These are phyloP conservation scores for Drosophila sturtevanti DNA, from an alignment of 1,140 invertebrate genomes.

Conservation along the genomic window DNA sequence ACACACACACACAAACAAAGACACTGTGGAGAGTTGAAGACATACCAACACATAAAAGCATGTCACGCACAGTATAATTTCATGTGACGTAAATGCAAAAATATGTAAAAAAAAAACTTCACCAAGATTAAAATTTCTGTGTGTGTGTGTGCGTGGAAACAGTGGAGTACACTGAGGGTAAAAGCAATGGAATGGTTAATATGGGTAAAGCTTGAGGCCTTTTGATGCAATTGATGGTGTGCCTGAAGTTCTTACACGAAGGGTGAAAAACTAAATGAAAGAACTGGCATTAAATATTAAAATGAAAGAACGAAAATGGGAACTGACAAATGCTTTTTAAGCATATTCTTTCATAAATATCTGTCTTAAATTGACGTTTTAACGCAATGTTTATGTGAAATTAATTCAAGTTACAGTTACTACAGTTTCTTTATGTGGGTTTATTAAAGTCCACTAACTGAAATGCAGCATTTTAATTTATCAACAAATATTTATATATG, in stretches of 20 bases:
- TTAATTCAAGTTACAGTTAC: no score
- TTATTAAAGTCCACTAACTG: no score
- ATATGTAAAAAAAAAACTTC: constrained; percentile 75
- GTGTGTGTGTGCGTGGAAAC: background rate
- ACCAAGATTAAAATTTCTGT: constrained; percentile 54
- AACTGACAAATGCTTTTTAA: background rate
- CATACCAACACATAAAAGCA: constrained; percentile 61
- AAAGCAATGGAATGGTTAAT: background rate
- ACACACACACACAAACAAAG: constrained; percentile 28
- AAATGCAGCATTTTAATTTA: no score
- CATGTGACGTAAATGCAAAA: constrained; percentile 80
- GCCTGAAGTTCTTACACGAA: background rate
- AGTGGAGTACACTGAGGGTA: background rate
- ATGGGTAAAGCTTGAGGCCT: background rate
- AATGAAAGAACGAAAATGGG: background rate
- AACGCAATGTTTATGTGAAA: no score
- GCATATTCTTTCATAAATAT: no score
- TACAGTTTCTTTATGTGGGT: no score
- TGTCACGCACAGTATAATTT: constrained; percentile 76
- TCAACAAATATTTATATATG: no score
- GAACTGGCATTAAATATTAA: background rate
- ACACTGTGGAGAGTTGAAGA: constrained; percentile 4
- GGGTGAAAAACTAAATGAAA: background rate
- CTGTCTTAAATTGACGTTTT: no score
- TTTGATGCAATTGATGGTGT: constrained; percentile 4